Conservation (phyloP, 2,888 invertebrate genomes). For the Matsumyia berberina region DNA sequence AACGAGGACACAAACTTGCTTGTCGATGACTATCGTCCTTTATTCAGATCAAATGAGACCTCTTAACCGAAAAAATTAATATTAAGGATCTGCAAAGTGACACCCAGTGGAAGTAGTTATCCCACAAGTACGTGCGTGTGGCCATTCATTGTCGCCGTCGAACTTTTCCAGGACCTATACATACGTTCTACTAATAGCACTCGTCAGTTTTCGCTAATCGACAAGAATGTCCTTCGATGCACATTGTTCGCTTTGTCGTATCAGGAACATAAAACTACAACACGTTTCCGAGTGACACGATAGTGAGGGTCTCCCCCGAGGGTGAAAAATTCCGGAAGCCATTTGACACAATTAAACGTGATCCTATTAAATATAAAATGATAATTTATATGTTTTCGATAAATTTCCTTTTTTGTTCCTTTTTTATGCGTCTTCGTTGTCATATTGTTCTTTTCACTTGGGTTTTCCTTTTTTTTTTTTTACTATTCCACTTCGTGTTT, state of each 20-base stretch:
- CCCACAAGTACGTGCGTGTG: slow-evolving; percentile 66
- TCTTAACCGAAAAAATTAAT: slow-evolving; percentile 20
- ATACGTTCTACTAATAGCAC: slow-evolving; percentile 15
- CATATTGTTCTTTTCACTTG: slow-evolving; percentile 61
- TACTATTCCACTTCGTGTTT: slow-evolving; percentile 41
- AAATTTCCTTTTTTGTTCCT: slow-evolving; percentile 58
- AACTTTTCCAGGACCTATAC: neutral
- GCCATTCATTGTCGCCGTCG: slow-evolving; percentile 34
- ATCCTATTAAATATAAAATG: slow-evolving; percentile 75
- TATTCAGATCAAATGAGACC: slow-evolving; percentile 13
- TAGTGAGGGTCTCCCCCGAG: slow-evolving; percentile 33
- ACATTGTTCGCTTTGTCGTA: slow-evolving; percentile 53
- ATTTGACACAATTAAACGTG: slow-evolving; percentile 75
- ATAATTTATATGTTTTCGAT: slow-evolving; percentile 76
- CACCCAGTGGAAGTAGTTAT: slow-evolving; percentile 16
- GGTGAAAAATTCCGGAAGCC: slow-evolving; percentile 75
- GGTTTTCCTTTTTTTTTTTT: slow-evolving; percentile 39
- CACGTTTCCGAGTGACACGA: slow-evolving; percentile 41
- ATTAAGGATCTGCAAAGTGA: slow-evolving; percentile 41
- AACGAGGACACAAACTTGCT: slow-evolving; percentile 21
- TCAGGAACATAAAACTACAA: slow-evolving; percentile 20
- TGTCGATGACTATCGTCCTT: slow-evolving; percentile 25
- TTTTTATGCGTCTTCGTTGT: slow-evolving; percentile 53
- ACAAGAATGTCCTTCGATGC: slow-evolving; percentile 55
- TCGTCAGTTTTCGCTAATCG: slow-evolving; percentile 65